Evolutionary conservation across 2,113 vertebrate species (phyloP).

Genomic region (Chaetodon trifascialis): DNA sequence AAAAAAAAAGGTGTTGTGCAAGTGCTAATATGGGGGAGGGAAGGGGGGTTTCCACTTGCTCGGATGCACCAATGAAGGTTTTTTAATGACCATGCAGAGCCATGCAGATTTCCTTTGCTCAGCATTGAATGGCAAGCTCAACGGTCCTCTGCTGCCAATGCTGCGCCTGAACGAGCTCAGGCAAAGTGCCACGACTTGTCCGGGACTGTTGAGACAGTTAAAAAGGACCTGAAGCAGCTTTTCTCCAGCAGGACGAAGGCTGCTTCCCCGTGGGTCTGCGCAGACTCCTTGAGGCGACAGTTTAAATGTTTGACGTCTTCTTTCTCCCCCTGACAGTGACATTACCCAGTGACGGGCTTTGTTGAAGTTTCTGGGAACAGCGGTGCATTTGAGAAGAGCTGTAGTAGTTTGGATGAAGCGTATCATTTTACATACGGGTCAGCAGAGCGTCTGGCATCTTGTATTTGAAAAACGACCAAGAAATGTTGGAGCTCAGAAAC

Average conservation of each 20-base stretch:
- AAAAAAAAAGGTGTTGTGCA: constrained; percentile 37
- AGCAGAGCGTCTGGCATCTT: constrained; percentile 2
- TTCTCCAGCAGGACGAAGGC: constrained; percentile 35
- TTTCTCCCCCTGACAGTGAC: neutral
- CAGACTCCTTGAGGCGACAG: constrained; percentile 15
- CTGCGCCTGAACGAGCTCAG: constrained; percentile 49
- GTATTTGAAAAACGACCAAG: neutral
- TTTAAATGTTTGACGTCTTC: constrained; percentile 32
- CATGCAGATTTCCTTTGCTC: constrained; percentile 53
- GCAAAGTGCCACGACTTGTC: constrained; percentile 52
- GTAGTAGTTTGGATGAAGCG: neutral
- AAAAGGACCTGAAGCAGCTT: constrained; percentile 35
- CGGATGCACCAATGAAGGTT: constrained; percentile 24
- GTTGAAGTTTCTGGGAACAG: constrained; percentile 51
- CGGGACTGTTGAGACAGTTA: constrained; percentile 31
- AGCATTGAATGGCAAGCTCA: constrained; percentile 44
- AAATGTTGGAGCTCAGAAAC: neutral
- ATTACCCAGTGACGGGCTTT: constrained; percentile 58
- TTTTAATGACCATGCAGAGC: constrained; percentile 39
- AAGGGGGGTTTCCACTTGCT: constrained; percentile 30
- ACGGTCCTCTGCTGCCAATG: constrained; percentile 35
- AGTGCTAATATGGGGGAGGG: constrained; percentile 22
- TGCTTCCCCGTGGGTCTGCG: constrained; percentile 21
- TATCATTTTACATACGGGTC: neutral
- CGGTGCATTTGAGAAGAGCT: constrained; percentile 6